Conservation (phyloP, 2,888 invertebrate genomes). For the Agrochola macilenta region DNA sequence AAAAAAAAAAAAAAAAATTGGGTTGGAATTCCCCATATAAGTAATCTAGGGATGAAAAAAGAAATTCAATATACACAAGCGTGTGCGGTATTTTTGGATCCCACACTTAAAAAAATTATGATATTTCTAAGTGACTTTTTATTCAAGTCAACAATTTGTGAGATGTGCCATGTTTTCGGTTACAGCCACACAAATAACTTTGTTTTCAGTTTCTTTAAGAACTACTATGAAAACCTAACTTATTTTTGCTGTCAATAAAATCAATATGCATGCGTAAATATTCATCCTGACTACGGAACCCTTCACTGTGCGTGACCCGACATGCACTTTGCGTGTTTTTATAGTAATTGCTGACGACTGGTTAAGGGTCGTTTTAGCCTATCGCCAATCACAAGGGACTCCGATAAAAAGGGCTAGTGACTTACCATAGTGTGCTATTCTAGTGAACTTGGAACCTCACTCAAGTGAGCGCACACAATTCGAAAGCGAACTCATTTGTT, state of each 20-base stretch:
- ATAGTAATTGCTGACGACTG: conserved; percentile 36
- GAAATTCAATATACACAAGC: background rate
- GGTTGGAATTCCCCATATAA: background rate
- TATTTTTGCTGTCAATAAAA: background rate
- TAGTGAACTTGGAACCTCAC: background rate
- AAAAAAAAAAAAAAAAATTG: background rate
- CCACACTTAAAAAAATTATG: background rate
- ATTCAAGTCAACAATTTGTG: background rate
- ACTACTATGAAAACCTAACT: background rate
- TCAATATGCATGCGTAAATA: background rate
- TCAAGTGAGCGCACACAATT: conserved; percentile 9
- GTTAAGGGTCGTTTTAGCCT: conserved; percentile 7
- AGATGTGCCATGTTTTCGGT: background rate
- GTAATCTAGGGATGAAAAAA: background rate
- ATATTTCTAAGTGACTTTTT: background rate
- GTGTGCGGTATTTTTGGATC: background rate
- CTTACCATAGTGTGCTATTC: background rate
- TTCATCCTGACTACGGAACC: background rate
- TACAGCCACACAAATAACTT: background rate
- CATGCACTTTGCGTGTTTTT: background rate
- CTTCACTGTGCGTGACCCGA: background rate
- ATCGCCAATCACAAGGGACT: conserved; percentile 9
- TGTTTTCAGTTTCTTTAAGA: background rate
- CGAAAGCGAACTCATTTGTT: conserved; percentile 7
- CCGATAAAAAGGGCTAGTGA: background rate